Evolutionary conservation across 2,888 invertebrate genomes (phyloP), one percentile per base, ranked within the genome.

Genomic region (Stenchaetothrips biformis): DNA sequence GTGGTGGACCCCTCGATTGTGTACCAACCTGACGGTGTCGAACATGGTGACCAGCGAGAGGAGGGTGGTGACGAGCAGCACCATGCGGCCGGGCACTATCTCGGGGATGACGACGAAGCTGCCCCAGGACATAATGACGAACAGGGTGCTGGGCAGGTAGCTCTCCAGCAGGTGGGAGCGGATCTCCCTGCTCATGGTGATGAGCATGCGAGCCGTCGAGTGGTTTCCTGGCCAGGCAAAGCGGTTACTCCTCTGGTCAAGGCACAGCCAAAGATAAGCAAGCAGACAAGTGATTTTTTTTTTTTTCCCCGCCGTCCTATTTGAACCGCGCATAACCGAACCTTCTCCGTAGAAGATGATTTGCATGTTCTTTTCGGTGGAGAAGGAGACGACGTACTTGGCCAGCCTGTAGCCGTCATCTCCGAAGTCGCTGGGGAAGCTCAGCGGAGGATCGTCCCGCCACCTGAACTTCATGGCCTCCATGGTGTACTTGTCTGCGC

Each of bases 41-140:
- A 91, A 91, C 91, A 91, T 91, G 81, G 91, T 91, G 85, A 91
- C 90, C 48, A 91, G 87, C 0, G 91, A 91, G 6, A 91, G 88
- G 18, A 91, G 86, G 7, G 91, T 91, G 77, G 91, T 91, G 82
- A 91, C 91, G 0, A 91, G 87, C 59, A 91, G 86, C 81, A 91
- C 91, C 91, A 91, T 91, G 47, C 91, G 87, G 11, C 91, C 91
- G 0, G 91, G 91, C 48, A 91, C 91, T 80, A 91, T 89, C 86
- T 91, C 91, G 4, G 91, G 91, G 83, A 91, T 91, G 74, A 91
- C 91, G 82, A 91, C 90, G 86, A 91, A 91, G 84, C 91, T 91
- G 82, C 91, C 91, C 91, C 91, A 91, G 48, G 91, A 91, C 85
- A 91, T 91, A 85, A 91, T 90, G 82, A 91, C 91, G 85, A 91